These are phyloP conservation scores for Globia sparganii DNA, from an alignment of 2,888 invertebrate genomes.

Conservation along the genomic window DNA sequence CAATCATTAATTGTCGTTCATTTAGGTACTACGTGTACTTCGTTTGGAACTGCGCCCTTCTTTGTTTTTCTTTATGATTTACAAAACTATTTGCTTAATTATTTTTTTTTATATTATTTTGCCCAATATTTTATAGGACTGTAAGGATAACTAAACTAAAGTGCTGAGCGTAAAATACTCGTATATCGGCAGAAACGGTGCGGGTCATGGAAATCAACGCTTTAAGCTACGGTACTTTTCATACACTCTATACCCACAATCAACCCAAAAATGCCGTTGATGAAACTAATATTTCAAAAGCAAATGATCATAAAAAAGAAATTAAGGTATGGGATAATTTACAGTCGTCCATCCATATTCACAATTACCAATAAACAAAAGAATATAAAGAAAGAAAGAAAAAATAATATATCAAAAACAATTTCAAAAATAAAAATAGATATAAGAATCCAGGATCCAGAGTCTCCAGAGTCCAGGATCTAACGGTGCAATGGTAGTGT, in stretches of 20 bases:
- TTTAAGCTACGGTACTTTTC: not conserved
- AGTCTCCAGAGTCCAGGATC: slow-evolving; percentile 37
- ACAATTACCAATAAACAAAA: slow-evolving; percentile 4
- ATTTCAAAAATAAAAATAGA: slow-evolving; percentile 21
- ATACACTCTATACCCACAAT: not conserved
- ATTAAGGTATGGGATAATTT: not conserved
- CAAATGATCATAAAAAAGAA: not conserved
- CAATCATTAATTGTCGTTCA: slow-evolving; percentile 83
- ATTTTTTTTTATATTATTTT: not conserved
- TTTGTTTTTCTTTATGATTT: slow-evolving; percentile 17
- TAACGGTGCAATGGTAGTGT: slow-evolving; percentile 54
- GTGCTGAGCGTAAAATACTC: not conserved
- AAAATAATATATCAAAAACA: slow-evolving; percentile 14
- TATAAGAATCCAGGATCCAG: slow-evolving; percentile 48
- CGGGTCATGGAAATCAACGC: too few species aligned
- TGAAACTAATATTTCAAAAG: not conserved
- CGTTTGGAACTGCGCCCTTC: slow-evolving; percentile 76
- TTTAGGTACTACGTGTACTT: slow-evolving; percentile 84
- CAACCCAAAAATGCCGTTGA: not conserved
- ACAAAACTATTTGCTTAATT: not conserved
- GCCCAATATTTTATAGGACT: not conserved
- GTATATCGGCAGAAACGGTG: not conserved
- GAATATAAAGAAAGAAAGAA: too few species aligned
- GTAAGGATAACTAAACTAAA: not conserved
- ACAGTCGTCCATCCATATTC: not conserved